Evolutionary conservation across 2,113 vertebrate genomes (phyloP), one percentile per base, ranked within the genome.

Genomic region (Macquaria ambigua): DNA sequence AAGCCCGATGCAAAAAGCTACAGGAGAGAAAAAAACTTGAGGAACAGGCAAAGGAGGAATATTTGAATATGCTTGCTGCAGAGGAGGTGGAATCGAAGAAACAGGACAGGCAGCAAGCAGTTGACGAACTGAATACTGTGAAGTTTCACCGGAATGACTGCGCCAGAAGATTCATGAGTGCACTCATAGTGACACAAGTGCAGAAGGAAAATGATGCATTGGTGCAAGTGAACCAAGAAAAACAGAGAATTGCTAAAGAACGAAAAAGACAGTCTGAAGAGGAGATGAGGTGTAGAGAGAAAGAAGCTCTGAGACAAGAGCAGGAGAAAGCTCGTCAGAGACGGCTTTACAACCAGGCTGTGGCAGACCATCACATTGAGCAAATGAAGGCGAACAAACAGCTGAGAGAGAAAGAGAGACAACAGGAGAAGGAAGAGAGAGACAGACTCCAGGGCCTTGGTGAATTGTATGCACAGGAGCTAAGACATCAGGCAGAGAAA

Each of bases 1-100:
- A 23, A 53, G 18, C 14, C 11, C 2, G 1, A 7, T 15, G 2
- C 56, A 2, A 0, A 14, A 39, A 56, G 1, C 1, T 10, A 1
- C 18, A 1, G 21, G 12, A 0, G 16, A 9, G 0, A n/a, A n/a
- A 1, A n/a, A 39, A 56, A 8, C 34, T 6, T 14, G 1, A 0
- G 34, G 0, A 9, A 3, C 34, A 72, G 21, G 34, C 34, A n/a
- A 55, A 21, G 34, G 70, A 72, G 21, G 70, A 56, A 0, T 0
- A 41, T 41, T 9, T 39, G 4, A 56, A 72, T 15, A 55, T 0
- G 52, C 31, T 72, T 39, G 31, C 21, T 39, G 34, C 52, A 16
- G 69, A 72, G 34, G 69, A 72, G 21, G 1, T 6, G 6, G 50
- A 39, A 55, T 1, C n/a, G 3, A 56, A 56, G 7, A 56, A 16